Percentiles rank a stretch among this genome's conserved stretches.
These are phyloP conservation scores for Triplophysa tibetana DNA, from an alignment of 2,113 vertebrate genomes.

Conservation along the genomic window DNA sequence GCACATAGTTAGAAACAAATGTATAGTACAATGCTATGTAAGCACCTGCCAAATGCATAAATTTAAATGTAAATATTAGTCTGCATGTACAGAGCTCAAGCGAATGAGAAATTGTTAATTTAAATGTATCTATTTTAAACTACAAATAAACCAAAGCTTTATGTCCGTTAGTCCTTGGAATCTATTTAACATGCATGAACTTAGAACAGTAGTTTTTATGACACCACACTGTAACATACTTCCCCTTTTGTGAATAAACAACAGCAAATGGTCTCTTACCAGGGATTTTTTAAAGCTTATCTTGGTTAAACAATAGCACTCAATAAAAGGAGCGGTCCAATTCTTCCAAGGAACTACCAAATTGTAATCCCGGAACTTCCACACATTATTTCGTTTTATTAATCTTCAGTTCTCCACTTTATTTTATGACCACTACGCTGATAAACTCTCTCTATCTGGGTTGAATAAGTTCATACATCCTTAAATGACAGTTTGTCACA, in stretches of 20 bases:
- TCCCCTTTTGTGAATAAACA: slow-evolving; percentile 65
- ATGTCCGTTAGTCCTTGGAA: neutral
- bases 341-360: slow-evolving; percentile 13
- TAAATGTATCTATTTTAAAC: neutral
- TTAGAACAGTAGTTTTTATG: slow-evolving; percentile 6
- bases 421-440: neutral
- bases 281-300: slow-evolving; percentile 67
- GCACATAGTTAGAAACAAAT: too few relatives aligned
- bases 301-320: slow-evolving; percentile 69
- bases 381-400: neutral
- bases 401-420: neutral
- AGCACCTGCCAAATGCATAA: too few relatives aligned
- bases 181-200: neutral
- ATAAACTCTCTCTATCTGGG: neutral
- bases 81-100: neutral
- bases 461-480: neutral
- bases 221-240: slow-evolving; percentile 54
- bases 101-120: neutral
- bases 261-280: slow-evolving; percentile 51
- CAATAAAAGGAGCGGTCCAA: slow-evolving; percentile 42
- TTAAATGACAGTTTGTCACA: slow-evolving; percentile 6
- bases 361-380: neutral
- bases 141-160: neutral
- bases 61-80: neutral
- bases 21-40: too few relatives aligned